Evolutionary conservation across 1,140 invertebrate genomes (phyloP), one percentile per base, ranked within the genome.

Genomic region (Medauroidea extradentata): DNA sequence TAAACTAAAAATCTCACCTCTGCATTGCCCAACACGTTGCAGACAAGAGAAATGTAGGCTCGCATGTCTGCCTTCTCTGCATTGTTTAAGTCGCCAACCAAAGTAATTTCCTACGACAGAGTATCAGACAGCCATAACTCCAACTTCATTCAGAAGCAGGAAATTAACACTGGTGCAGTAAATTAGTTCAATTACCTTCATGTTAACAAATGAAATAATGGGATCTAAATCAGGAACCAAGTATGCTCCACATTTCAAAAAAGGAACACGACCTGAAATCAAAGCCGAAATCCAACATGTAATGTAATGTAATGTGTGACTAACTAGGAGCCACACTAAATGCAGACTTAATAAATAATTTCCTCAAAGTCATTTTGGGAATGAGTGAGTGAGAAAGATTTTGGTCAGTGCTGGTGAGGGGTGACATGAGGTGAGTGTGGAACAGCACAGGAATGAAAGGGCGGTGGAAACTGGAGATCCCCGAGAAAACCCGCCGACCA

Each of bases 11-110:
- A 11, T 34, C 60, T 69, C 69, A 87, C 85, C 77, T 95, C 92
- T 19, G 92, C 90, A 81, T 93, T 91, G 44, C 87, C 85, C 14
- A 96, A 78, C 2, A 94, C 88, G 69, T 87, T 93, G 43, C 93
- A 91, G 0, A 96, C 85, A 1, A 96, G 78, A 2, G 91, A 89
- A 73, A 96, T 93, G 69, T 95, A 97, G 0, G 95, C 94, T 64
- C 91, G 82, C 85, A 98, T 89, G 68, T 98, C 95, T n/a, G 90
- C 85, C 69, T 90, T 89, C 69, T 94, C 84, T 27, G 84, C 79
- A 18, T 83, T 77, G 39, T 86, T 83, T 49, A 98, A 74, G 62
- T 85, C 75, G 19, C 80, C 76, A 14, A 88, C 90, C 13, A 97
- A 72, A 14, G 83, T 81, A 9, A 87, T 83, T 2, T 90, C 90